These are phyloP conservation scores for Xestobium rufovillosum DNA, from an alignment of 2,888 invertebrate species.

Conservation along the genomic window DNA sequence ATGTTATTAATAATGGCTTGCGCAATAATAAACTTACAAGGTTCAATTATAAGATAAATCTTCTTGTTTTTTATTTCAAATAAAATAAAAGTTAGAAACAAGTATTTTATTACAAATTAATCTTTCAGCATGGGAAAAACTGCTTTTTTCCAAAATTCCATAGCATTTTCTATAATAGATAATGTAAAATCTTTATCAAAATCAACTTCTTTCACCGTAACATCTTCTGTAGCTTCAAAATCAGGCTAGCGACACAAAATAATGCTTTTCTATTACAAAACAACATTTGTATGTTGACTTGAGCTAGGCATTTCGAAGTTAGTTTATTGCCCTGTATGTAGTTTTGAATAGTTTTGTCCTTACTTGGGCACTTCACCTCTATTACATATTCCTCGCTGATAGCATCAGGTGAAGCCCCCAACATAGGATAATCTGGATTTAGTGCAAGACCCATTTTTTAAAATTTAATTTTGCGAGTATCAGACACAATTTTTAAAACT, in stretches of 20 bases:
- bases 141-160: not conserved
- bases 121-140: no score
- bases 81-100: no score
- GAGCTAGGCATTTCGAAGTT: not conserved
- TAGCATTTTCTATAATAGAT: not conserved
- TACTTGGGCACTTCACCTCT: not conserved
- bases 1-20: no score
- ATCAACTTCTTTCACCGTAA: not conserved
- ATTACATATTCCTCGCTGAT: not conserved
- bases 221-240: not conserved
- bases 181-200: not conserved
- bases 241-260: no score
- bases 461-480: no score
- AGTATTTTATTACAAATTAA: no score
- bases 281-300: not conserved
- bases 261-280: no score
- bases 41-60: no score
- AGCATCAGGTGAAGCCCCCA: constrained; percentile 2
- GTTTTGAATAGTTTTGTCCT: no score
- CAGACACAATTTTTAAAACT: not conserved
- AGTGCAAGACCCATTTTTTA: no score
- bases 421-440: not conserved
- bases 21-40: no score
- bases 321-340: not conserved
- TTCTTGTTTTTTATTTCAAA: no score